Evolutionary conservation across 2,113 vertebrate species (phyloP).

Genomic region (Connochaetes taurinus): DNA sequence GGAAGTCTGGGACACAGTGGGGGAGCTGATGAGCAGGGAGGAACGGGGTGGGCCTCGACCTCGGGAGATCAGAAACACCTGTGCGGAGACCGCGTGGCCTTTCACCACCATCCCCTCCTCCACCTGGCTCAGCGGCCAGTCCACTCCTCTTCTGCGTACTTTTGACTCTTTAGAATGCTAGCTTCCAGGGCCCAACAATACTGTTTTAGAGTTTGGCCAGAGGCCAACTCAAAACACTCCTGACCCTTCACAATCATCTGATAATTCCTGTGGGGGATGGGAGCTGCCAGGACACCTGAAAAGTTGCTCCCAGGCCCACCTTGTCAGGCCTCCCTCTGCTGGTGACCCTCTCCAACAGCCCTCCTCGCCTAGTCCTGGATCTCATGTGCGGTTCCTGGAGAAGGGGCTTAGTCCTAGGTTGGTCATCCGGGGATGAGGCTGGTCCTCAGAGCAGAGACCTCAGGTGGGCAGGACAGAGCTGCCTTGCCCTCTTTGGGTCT

Average conservation of each 20-base stretch:
- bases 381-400: not conserved
- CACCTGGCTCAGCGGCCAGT: too few species aligned
- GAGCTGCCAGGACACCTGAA: not conserved
- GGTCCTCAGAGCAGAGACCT: not conserved
- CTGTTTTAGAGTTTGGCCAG: not conserved
- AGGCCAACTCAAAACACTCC: not conserved
- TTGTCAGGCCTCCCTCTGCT: not conserved
- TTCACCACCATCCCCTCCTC: rapidly evolving
- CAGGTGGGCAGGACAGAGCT: not conserved
- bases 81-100: rapidly evolving
- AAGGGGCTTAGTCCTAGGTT: not conserved
- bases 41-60: not conserved
- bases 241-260: not conserved
- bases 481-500: not conserved
- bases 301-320: not conserved
- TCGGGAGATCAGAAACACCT: rapidly evolving
- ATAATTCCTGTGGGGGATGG: not conserved
- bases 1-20: constrained; percentile 6
- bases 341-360: not conserved
- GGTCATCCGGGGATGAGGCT: not conserved
- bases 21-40: rapidly evolving
- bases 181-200: not conserved
- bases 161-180: not conserved
- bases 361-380: not conserved
- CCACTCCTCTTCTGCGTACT: too few species aligned